Evolutionary conservation across 2,113 vertebrate species (phyloP), one percentile per base, ranked within the genome.

Genomic region (Genyomyrus donnyi): DNA sequence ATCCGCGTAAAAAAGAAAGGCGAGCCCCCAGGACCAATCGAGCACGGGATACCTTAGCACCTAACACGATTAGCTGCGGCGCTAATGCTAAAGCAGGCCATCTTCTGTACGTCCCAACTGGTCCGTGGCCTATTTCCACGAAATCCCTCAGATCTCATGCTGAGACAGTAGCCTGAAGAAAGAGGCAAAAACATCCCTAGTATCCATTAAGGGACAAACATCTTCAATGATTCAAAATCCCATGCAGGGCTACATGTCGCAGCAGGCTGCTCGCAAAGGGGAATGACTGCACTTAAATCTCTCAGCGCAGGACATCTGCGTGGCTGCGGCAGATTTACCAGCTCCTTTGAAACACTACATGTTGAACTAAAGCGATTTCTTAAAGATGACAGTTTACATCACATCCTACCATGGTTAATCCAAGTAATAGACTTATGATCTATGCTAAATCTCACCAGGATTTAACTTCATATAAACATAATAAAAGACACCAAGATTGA

Each of bases 181-280:
- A 66, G 31, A 8, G 27, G 17, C 93, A 49, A 83, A 70, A 48
- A 93, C 92, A 93, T 92, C 91, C 90, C 91, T 90, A 91, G 90
- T 87, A 91, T 92, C 91, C 93, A 91, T 95, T 94, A 95, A 93
- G 93, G 94, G 92, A 95, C 94, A 90, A 88, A 66, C 48, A 83
- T 48, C 70, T 94, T 92, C 93, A 95, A 95, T 92, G 95, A 95
- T 95, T 91, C 92, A 92, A 93, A 89, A 88, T 90, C 91, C 85
- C 91, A 93, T 93, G 91, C 92, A 93, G 91, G 27, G 49, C 48
- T 24, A 31, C 88, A 80, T 31, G 35, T 42, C 42, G 93, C 93
- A 93, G 87, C 90, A 90, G 90, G 91, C 83, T 89, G 90, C 90
- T 93, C 92, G 90, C 42, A 49, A 91, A 70, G 91, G 91, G 53